A percentile compares a stretch with the other conserved stretches of the same genome.
phyloP scores from a whole-genome alignment of 2,113 vertebrate species.

The Lampris megalopsis region DNA sequence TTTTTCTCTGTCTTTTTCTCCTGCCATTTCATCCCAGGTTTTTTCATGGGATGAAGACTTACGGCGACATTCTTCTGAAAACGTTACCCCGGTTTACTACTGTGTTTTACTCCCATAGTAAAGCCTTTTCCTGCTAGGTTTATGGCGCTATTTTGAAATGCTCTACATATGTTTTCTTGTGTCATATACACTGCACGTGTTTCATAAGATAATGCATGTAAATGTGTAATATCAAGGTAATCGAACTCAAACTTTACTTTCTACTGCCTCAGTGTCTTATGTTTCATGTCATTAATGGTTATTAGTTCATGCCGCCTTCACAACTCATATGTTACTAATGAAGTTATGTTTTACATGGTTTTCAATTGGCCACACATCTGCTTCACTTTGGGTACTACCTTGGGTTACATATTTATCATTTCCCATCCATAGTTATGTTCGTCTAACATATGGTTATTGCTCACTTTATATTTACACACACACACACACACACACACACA shows the following conservation, averaged over 20 bases:
- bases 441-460: too few species aligned
- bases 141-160: too few species aligned
- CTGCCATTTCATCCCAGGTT: background rate
- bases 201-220: conserved; percentile 26
- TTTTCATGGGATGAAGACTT: conserved; percentile 2
- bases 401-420: too few species aligned
- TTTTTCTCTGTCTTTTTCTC: background rate
- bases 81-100: too few species aligned
- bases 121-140: too few species aligned
- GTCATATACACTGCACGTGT: background rate
- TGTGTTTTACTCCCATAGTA: too few species aligned
- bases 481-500: too few species aligned
- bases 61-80: conserved; percentile 13
- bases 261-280: background rate
- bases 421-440: too few species aligned
- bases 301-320: conserved; percentile 4
- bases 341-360: background rate
- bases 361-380: background rate
- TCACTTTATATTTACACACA: too few species aligned
- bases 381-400: background rate
- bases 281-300: conserved; percentile 18
- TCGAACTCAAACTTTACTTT: background rate
- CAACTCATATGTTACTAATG: conserved; percentile 34
- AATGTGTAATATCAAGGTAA: conserved; percentile 14
- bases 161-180: background rate